phyloP scores from a whole-genome alignment of 2,888 invertebrate genomes.

The Agapostemon virescens region DNA sequence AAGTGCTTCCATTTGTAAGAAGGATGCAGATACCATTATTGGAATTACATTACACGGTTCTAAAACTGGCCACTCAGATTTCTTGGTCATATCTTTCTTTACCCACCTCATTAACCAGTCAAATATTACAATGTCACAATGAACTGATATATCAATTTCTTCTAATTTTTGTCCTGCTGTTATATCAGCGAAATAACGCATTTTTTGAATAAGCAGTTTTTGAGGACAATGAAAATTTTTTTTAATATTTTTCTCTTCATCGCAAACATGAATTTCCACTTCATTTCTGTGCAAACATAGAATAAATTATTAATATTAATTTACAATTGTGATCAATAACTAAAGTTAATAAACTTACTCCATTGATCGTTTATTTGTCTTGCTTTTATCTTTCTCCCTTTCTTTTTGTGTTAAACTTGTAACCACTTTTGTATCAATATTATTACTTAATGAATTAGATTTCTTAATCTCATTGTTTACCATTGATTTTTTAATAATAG shows the following conservation, averaged over 20 bases:
- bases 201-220: constrained; percentile 91
- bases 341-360: constrained; percentile 69
- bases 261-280: constrained; percentile 96
- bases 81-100: constrained; percentile 87
- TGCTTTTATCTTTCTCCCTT: constrained; percentile 72
- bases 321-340: constrained; percentile 9
- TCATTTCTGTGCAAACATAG: constrained; percentile 83
- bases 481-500: constrained; percentile 82
- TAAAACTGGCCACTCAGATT: constrained; percentile 86
- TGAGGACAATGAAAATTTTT: constrained; percentile 95
- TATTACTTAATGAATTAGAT: constrained; percentile 79
- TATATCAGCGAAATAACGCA: constrained; percentile 97
- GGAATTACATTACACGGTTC: constrained; percentile 94
- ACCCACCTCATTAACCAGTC: constrained; percentile 98
- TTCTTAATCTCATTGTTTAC: constrained; percentile 81
- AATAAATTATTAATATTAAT: constrained; percentile 22
- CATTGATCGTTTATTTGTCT: constrained; percentile 70
- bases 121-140: constrained; percentile 97
- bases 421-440: constrained; percentile 62
- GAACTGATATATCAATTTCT: constrained; percentile 98
- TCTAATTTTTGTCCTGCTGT: constrained; percentile 90
- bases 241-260: constrained; percentile 94
- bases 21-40: constrained; percentile 95
- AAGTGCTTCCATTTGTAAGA: constrained; percentile 95
- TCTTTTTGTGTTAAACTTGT: constrained; percentile 35